A percentile compares a stretch with the other conserved stretches of the same genome.
phyloP scores from a whole-genome alignment of 2,113 vertebrate species.

The Paramormyrops kingsleyae region DNA sequence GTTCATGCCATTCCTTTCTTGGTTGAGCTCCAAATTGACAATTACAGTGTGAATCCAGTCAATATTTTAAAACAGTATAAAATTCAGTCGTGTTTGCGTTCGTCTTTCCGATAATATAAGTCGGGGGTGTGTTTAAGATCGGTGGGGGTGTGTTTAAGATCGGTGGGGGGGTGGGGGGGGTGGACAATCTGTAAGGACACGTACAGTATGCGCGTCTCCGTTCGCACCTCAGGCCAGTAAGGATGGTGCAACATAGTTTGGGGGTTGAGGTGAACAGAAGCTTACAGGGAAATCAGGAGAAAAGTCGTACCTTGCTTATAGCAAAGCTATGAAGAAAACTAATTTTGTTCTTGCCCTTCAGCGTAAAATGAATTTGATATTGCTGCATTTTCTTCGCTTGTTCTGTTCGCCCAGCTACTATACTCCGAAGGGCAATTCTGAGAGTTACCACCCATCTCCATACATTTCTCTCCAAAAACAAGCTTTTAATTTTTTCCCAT shows the following conservation, averaged over 20 bases:
- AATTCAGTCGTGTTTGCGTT: neutral
- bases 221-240: neutral
- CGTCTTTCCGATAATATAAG: neutral
- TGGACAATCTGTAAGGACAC: neutral
- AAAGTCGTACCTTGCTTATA: neutral
- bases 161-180: neutral
- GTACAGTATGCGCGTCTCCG: neutral
- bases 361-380: neutral
- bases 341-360: neutral
- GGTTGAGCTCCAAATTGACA: neutral
- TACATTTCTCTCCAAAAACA: neutral
- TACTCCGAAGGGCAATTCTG: neutral
- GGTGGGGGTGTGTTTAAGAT: neutral
- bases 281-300: neutral
- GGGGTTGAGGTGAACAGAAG: neutral
- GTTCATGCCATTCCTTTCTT: neutral
- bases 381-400: neutral
- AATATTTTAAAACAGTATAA: neutral
- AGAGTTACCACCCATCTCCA: neutral
- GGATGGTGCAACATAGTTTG: neutral
- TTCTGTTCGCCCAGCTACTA: neutral
- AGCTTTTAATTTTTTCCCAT: neutral
- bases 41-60: neutral
- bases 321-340: neutral
- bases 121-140: neutral